Evolutionary conservation across 2,888 invertebrate genomes (phyloP).

Genomic region (Bibio marci): DNA sequence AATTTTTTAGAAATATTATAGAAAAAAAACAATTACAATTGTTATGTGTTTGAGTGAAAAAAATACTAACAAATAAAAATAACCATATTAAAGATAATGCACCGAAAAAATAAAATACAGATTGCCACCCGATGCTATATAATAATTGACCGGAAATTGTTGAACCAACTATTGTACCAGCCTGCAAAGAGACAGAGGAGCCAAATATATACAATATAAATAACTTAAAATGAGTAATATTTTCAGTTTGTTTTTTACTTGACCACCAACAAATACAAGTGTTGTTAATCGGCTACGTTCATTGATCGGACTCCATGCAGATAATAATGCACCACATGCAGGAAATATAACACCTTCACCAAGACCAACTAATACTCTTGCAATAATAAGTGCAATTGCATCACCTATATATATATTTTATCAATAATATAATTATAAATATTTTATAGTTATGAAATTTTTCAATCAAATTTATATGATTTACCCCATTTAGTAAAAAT

Average conservation of each 20-base stretch:
- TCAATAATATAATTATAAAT: conserved; percentile 7
- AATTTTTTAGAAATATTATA: neutral
- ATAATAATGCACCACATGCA: conserved; percentile 63
- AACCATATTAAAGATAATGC: conserved; percentile 57
- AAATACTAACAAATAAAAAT: conserved; percentile 38
- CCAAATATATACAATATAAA: neutral
- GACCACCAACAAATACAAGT: conserved; percentile 62
- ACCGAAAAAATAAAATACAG: conserved; percentile 73
- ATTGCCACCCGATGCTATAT: conserved; percentile 48
- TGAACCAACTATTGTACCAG: conserved; percentile 42
- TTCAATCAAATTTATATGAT: too few relatives aligned
- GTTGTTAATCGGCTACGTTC: conserved; percentile 65
- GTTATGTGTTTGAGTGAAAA: neutral
- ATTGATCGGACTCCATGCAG: conserved; percentile 63
- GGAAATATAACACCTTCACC: conserved; percentile 77
- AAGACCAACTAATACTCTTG: conserved; percentile 63
- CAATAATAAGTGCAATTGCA: conserved; percentile 50
- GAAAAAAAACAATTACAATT: neutral
- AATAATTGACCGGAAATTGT: conserved; percentile 50
- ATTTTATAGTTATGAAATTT: too few relatives aligned
- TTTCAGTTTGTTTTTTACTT: conserved; percentile 29
- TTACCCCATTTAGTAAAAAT: conserved; percentile 36
- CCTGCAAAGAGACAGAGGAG: conserved; percentile 4
- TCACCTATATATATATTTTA: conserved; percentile 39
- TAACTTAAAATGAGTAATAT: neutral